These are phyloP conservation scores for Callionymus lyra DNA, from an alignment of 2,113 vertebrate genomes.

Conservation along the genomic window DNA sequence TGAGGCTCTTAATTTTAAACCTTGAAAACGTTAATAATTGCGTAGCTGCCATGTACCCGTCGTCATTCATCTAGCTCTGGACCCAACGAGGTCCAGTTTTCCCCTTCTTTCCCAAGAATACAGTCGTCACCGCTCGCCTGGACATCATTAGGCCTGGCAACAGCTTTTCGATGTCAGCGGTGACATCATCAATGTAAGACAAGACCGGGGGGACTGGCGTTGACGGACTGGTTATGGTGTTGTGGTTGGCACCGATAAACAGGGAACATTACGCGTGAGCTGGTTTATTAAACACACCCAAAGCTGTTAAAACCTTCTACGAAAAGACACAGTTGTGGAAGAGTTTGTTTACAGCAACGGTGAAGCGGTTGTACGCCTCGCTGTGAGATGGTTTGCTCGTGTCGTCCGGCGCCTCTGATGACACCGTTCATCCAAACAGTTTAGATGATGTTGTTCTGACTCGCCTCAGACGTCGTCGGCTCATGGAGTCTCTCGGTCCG, in stretches of 20 bases:
- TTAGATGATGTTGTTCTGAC: constrained; percentile 14
- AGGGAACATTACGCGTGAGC: constrained; percentile 43
- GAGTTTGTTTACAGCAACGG: constrained; percentile 14
- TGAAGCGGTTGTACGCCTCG: constrained; percentile 1
- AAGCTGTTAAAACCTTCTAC: constrained; percentile 24
- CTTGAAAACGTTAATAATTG: no score
- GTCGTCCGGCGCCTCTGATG: constrained; percentile 4
- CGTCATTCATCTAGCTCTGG: no score
- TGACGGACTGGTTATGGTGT: constrained; percentile 22
- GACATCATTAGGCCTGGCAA: no score
- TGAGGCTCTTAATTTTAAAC: no score
- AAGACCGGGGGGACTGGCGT: constrained; percentile 27
- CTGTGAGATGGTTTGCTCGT: constrained; percentile 10
- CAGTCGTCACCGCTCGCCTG: no score
- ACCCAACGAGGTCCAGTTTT: no score
- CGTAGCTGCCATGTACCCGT: no score
- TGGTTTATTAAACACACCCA: constrained; percentile 42
- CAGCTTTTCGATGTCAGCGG: constrained; percentile 25
- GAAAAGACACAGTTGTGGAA: neutral
- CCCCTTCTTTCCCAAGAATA: no score
- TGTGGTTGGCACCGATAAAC: constrained; percentile 45
- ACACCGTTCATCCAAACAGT: constrained; percentile 36
- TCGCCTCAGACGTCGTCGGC: constrained; percentile 24
- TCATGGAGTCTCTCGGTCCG: constrained; percentile 25
- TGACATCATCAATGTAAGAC: constrained; percentile 49